Evolutionary conservation across 2,113 vertebrate species (phyloP).

Genomic region (Pantherophis guttatus): DNA sequence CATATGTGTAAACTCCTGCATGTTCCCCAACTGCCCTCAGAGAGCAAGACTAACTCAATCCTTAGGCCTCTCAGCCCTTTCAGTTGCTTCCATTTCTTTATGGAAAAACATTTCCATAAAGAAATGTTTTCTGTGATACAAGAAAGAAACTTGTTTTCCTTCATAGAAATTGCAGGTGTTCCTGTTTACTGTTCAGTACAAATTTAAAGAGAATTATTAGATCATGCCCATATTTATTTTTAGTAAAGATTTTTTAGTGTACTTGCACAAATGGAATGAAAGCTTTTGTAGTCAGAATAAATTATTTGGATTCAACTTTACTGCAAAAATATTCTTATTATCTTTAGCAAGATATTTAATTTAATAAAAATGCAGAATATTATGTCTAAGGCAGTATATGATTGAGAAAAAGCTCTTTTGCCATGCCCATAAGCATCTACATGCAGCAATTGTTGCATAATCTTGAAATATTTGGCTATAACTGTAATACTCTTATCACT

Average conservation of each 20-base stretch:
- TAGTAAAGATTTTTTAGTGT: neutral
- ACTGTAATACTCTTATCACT: neutral
- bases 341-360: neutral
- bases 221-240: neutral
- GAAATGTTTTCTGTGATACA: too few species aligned
- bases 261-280: neutral
- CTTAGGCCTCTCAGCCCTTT: too few species aligned
- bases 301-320: neutral
- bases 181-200: neutral
- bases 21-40: too few species aligned
- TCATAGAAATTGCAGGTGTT: neutral
- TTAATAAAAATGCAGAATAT: too few species aligned
- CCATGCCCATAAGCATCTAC: neutral
- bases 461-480: accelerated
- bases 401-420: neutral
- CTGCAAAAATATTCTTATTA: neutral
- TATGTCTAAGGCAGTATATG: neutral
- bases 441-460: neutral
- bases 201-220: neutral
- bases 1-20: too few species aligned
- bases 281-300: neutral
- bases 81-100: too few species aligned
- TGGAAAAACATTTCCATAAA: too few species aligned
- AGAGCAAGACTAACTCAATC: too few species aligned
- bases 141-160: constrained; percentile 1